These are phyloP conservation scores for Coregonus ussuriensis DNA, from an alignment of 2,797 vertebrate species.

Conservation along the genomic window DNA sequence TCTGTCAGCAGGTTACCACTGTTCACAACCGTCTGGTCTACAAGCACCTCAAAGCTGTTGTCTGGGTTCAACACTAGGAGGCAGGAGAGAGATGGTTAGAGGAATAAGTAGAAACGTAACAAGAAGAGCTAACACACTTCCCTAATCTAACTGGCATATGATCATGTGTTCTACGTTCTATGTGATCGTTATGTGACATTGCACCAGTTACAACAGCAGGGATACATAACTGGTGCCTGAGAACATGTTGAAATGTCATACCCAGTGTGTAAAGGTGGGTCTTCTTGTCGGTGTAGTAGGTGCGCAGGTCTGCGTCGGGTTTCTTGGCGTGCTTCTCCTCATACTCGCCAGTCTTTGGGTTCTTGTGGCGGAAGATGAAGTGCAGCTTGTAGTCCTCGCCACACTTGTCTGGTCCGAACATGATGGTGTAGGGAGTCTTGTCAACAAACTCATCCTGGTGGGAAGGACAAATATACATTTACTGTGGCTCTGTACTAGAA, in stretches of 20 bases:
- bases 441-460: constrained; percentile 91
- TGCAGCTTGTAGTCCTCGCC: constrained; percentile 98
- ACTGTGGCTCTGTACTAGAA: no score
- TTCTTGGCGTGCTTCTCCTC: constrained; percentile 98
- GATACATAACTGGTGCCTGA: no score
- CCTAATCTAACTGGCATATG: background rate
- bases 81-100: background rate
- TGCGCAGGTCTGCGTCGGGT: constrained; percentile 89
- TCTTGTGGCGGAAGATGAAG: constrained; percentile 98
- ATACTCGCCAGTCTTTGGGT: constrained; percentile 88
- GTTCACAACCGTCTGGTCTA: constrained; percentile 93
- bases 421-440: constrained; percentile 97
- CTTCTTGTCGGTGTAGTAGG: constrained; percentile 96
- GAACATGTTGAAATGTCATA: constrained; percentile 50
- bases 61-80: constrained; percentile 91
- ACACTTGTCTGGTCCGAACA: constrained; percentile 99
- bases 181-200: background rate
- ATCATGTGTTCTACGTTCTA: background rate
- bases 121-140: background rate
- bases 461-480: constrained; percentile 26
- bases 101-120: background rate
- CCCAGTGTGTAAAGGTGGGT: constrained; percentile 94
- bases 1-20: constrained; percentile 91
- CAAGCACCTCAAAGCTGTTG: constrained; percentile 92
- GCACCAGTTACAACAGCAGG: background rate